Evolutionary conservation across 2,113 vertebrate species (phyloP).

Genomic region (Tauraco erythrolophus): DNA sequence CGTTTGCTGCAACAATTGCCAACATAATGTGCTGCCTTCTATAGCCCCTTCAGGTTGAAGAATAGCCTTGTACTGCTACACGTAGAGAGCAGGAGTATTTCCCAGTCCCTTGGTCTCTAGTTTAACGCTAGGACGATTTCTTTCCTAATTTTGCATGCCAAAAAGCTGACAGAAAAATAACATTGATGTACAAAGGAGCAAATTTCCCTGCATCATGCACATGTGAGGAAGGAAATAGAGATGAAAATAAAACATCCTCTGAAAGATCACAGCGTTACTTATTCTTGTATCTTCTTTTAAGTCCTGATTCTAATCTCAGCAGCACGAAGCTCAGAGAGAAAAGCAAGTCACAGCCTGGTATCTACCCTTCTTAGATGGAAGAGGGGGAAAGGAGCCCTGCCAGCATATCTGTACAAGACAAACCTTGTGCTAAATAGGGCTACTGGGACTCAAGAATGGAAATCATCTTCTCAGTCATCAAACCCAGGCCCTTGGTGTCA

Average conservation of each 20-base stretch:
- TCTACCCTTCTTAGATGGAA: not conserved
- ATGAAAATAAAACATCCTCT: conserved; percentile 33
- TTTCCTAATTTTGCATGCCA: conserved; percentile 62
- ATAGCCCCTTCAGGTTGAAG: conserved; percentile 61
- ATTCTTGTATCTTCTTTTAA: conserved; percentile 16
- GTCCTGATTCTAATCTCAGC: conserved; percentile 24
- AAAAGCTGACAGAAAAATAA: conserved; percentile 68
- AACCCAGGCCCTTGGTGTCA: conserved; percentile 11
- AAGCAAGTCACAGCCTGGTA: not conserved
- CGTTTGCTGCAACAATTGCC: conserved; percentile 66
- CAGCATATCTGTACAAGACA: conserved; percentile 21
- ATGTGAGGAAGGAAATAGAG: not conserved
- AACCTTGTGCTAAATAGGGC: conserved; percentile 2
- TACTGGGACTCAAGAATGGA: not conserved
- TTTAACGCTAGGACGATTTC: conserved; percentile 49
- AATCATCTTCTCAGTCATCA: not conserved
- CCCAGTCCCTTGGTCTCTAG: conserved; percentile 51
- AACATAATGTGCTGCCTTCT: conserved; percentile 27
- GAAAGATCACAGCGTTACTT: not conserved
- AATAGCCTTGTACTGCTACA: conserved; percentile 47
- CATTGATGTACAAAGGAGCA: conserved; percentile 33
- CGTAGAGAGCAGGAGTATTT: conserved; percentile 67
- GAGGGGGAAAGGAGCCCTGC: not conserved
- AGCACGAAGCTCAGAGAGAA: not conserved
- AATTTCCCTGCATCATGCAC: not conserved